These are phyloP conservation scores for Moxostoma hubbsi DNA, from an alignment of 2,797 vertebrate species.

Conservation along the genomic window DNA sequence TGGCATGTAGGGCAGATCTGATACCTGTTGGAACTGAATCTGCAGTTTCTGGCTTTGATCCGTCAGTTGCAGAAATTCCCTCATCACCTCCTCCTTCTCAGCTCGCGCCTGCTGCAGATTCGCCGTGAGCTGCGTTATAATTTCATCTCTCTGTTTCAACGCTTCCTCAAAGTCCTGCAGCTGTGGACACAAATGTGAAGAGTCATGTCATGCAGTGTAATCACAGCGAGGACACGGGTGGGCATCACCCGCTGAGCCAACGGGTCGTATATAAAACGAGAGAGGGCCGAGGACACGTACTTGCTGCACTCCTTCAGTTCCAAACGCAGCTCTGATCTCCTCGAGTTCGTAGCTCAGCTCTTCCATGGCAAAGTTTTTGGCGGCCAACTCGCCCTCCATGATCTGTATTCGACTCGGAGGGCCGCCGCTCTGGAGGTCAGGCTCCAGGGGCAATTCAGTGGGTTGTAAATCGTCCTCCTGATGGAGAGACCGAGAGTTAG, in stretches of 20 bases:
- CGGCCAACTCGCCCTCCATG: slow-evolving; percentile 84
- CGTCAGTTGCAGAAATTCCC: slow-evolving; percentile 92
- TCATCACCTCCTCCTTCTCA: slow-evolving; percentile 95
- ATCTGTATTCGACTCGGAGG: slow-evolving; percentile 69
- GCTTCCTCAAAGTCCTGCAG: slow-evolving; percentile 96
- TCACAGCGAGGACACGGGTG: neutral
- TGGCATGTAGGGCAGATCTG: neutral
- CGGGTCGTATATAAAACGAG: too few species aligned
- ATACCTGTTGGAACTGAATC: slow-evolving; percentile 96
- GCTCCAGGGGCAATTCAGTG: slow-evolving; percentile 70
- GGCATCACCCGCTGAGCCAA: neutral
- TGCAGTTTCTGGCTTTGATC: slow-evolving; percentile 97
- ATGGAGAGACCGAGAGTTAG: slow-evolving; percentile 21
- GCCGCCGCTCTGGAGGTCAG: neutral
- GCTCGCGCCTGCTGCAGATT: slow-evolving; percentile 94
- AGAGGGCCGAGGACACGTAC: slow-evolving; percentile 66
- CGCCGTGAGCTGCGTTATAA: slow-evolving; percentile 94
- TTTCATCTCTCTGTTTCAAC: slow-evolving; percentile 93
- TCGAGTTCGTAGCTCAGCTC: slow-evolving; percentile 89
- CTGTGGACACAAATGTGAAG: slow-evolving; percentile 63
- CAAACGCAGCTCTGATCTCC: slow-evolving; percentile 86
- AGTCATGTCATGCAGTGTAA: neutral
- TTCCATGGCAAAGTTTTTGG: slow-evolving; percentile 85
- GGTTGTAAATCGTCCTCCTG: slow-evolving; percentile 90
- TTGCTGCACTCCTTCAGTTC: slow-evolving; percentile 91